Evolutionary conservation across 2,797 vertebrate genomes (phyloP), one percentile per base, ranked within the genome.

Genomic region (Botia kubotai): DNA sequence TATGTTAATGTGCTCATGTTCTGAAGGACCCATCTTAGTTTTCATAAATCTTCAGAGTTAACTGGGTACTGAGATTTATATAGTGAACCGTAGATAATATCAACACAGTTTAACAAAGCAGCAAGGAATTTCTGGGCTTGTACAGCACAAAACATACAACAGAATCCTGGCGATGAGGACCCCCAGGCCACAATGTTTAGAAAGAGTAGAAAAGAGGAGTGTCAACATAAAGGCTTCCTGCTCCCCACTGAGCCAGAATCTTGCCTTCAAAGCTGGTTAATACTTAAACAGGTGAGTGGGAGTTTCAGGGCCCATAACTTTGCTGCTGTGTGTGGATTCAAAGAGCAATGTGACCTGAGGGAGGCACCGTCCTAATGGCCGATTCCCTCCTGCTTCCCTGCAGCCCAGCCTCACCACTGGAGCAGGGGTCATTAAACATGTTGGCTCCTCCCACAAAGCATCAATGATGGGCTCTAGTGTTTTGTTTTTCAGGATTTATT

Each of bases 241-340:
- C 76, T 65, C 67, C 86, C 86, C 57, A 43, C 79, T 62, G 84
- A 77, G 84, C 66, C 72, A 74, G 26, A 57, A 67, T 36, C 17
- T 86, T 62, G 68, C 84, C 86, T 91, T 90, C 86, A 85, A 88
- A 88, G 82, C 81, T 77, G 71, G 86, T 89, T 92, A 91, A 91
- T 91, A 78, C 82, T 89, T 88, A 84, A 92, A 85, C 90, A 92
- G 89, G 90, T 92, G 82, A 91, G 87, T 43, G 26, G 87, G 88
- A 87, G 86, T 72, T 71, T 71, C 78, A 84, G 65, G 57, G 76
- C 68, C 85, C 80, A 76, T 88, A 83, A 88, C 85, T 90, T 85
- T 86, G 79, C 71, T 46, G 60, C 79, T 75, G 72, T 48, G 21
- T 90, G 81, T 23, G 71, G 72, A 85, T 84, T 80, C 84, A 84